phyloP scores from a whole-genome alignment of 2,113 vertebrate species.

The Cavia porcellus region DNA sequence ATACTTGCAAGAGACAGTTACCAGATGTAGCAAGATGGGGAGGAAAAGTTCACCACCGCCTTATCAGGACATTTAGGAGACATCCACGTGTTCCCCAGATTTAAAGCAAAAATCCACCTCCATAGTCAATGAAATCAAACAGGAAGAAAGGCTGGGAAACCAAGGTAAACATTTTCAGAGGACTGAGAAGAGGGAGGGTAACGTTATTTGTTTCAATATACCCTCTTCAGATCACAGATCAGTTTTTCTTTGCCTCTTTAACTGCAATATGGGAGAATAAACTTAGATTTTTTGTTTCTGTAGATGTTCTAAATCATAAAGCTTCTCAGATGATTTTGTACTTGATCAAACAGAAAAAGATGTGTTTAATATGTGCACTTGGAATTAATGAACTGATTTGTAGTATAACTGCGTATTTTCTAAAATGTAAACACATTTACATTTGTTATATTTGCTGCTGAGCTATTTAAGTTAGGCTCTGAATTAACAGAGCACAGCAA shows the following conservation, averaged over 20 bases:
- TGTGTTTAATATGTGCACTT: slow-evolving; percentile 52
- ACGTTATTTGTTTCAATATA: slow-evolving; percentile 3
- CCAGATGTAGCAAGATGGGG: background rate
- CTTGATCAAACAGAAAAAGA: slow-evolving; percentile 49
- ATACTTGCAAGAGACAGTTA: background rate
- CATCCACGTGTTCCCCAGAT: slow-evolving; percentile 6
- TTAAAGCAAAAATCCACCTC: slow-evolving; percentile 25
- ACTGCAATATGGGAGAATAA: slow-evolving; percentile 11
- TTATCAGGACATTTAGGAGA: background rate
- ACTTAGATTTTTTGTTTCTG: slow-evolving; percentile 1
- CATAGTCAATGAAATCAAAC: slow-evolving; percentile 32
- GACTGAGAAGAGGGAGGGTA: background rate
- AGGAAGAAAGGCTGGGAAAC: background rate
- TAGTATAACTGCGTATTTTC: background rate
- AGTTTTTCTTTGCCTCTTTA: background rate
- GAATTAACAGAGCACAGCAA: slow-evolving; percentile 57
- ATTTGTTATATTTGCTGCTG: slow-evolving; percentile 52
- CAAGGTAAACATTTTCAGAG: background rate
- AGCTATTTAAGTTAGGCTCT: slow-evolving; percentile 49
- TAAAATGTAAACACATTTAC: slow-evolving; percentile 73
- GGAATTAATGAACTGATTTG: slow-evolving; percentile 42
- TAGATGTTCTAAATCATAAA: slow-evolving; percentile 59
- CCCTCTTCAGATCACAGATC: slow-evolving; percentile 23
- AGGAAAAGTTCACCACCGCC: background rate
- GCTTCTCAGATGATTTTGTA: slow-evolving; percentile 49